These are phyloP conservation scores for Eumerus sabulonum DNA, from an alignment of 2,888 invertebrate species.

Conservation along the genomic window DNA sequence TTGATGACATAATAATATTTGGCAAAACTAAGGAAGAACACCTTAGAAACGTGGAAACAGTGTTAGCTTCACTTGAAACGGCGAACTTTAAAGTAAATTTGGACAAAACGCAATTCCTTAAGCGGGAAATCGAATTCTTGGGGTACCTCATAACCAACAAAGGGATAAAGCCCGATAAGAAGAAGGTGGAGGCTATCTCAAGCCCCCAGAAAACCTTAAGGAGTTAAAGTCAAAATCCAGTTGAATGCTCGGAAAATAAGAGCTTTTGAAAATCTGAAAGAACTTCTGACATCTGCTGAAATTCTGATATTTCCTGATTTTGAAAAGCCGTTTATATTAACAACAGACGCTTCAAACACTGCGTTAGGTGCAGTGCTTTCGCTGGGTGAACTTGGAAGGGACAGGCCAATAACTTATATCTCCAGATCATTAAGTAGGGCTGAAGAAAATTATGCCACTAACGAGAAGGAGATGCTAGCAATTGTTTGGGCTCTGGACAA, in stretches of 20 bases:
- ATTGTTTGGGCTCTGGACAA: too few species aligned
- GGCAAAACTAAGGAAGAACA: conserved; percentile 4
- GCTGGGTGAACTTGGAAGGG: conserved; percentile 4
- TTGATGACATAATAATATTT: not conserved
- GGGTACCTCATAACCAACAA: conserved; percentile 5
- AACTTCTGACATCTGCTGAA: not conserved
- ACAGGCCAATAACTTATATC: not conserved
- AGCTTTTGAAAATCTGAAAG: too few species aligned
- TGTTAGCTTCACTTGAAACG: not conserved
- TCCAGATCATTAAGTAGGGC: too few species aligned
- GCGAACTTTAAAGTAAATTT: not conserved
- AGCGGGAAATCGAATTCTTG: not conserved
- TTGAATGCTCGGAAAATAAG: not conserved
- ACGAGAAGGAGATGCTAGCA: too few species aligned
- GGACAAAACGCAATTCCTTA: not conserved
- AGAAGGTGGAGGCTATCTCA: conserved; percentile 6
- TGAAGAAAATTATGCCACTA: too few species aligned
- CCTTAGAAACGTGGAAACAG: not conserved
- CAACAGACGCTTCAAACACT: not conserved
- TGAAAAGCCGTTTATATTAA: too few species aligned
- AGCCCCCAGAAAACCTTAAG: conserved; percentile 39
- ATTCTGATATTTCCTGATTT: conserved; percentile 9
- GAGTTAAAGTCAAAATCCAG: conserved; percentile 22
- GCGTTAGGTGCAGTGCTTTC: conserved; percentile 15
- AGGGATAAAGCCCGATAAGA: conserved; percentile 24